Evolutionary conservation across 30 jellyfish, hydroid and myxozoan species (phyloP).

Genomic region (Turritopsis rubra): DNA sequence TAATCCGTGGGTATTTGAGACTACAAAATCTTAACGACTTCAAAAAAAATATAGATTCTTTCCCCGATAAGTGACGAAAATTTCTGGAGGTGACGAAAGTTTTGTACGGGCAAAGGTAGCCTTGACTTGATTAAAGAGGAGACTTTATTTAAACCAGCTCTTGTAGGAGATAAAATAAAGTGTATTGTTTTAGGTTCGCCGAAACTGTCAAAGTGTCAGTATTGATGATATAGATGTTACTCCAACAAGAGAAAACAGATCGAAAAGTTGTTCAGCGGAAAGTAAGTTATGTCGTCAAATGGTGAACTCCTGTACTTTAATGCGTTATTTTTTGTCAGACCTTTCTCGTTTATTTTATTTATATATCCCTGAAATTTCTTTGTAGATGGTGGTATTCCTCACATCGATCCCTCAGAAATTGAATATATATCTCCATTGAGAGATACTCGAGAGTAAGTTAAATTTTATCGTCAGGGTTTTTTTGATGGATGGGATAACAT

Average conservation of each 20-base stretch:
- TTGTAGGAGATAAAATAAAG: neutral
- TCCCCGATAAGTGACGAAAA: no score
- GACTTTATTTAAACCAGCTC: no score
- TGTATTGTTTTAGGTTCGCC: neutral
- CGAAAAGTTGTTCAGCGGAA: conserved; percentile 38
- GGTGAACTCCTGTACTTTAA: neutral
- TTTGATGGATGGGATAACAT: neutral
- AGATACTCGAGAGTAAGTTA: conserved; percentile 40
- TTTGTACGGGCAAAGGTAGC: no score
- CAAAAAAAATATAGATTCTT: no score
- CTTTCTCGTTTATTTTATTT: neutral
- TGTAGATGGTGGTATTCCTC: conserved; percentile 10
- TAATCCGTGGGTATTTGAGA: no score
- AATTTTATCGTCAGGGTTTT: neutral
- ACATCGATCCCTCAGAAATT: conserved; percentile 13
- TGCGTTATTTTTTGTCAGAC: neutral
- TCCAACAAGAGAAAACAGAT: conserved; percentile 28
- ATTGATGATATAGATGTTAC: conserved; percentile 42
- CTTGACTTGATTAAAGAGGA: no score
- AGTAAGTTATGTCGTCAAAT: conserved; percentile 21
- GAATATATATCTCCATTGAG: conserved; percentile 43
- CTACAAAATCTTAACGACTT: no score
- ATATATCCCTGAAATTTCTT: neutral
- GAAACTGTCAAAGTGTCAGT: conserved; percentile 31
- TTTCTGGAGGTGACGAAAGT: no score